Evolutionary conservation across 2,888 invertebrate genomes (phyloP), one percentile per base, ranked within the genome.

Genomic region (Sepiola atlantica): DNA sequence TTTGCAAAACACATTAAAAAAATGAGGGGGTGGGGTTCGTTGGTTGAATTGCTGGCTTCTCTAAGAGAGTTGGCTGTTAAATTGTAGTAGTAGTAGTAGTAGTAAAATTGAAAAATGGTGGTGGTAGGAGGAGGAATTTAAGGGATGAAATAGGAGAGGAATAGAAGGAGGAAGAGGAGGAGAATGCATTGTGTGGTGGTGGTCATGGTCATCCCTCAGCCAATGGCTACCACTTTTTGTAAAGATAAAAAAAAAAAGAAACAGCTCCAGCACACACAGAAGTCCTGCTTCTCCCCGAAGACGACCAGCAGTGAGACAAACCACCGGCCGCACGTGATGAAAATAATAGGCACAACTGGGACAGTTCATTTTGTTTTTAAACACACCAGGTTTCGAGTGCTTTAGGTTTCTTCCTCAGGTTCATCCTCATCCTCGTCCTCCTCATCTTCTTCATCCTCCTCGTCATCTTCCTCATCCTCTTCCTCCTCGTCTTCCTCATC

Each of bases 251-350:
- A 45, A 45, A 45, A 45, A 45, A 45, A 45, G 8, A 45, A 45
- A 45, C 55, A 92, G 92, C 28, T 92, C 92, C 92, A 92, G 92
- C 92, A 92, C n/a, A 92, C n/a, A 91, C 12, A 92, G 92, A 92
- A 92, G 92, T 92, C 92, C 92, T 92, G 92, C 92, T 92, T 92
- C 45, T 92, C 91, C 54, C 24, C 55, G 21, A 90, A 32, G 35
- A 28, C 92, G 10, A 54, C 54, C 92, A 92, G n/a, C 45, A 92
- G 54, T 24, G n/a, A 91, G 35, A 45, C 45, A 45, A 24, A 32
- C 92, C n/a, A 54, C 92, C n/a, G 45, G 28, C n/a, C 92, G 21
- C 21, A 92, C 92, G n/a, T n/a, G n/a, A 45, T 35, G 45, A 92
- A 32, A 24, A 35, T 54, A 45, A 45, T 92, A 92, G 92, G 92